Evolutionary conservation across 1,140 invertebrate genomes (phyloP).

Genomic region (Drosophila erecta): DNA sequence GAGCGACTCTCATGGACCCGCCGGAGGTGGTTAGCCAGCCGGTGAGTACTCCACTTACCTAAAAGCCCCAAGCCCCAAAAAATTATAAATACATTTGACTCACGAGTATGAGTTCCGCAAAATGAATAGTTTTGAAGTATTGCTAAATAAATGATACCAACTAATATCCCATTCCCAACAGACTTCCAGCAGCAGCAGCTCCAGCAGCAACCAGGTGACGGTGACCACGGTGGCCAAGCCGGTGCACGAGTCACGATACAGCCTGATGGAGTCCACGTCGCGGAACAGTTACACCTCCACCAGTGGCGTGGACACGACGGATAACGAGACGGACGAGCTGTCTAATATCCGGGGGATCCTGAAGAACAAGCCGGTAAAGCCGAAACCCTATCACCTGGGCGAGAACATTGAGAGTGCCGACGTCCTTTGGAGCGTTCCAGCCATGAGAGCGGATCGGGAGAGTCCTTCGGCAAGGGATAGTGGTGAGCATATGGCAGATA

Average conservation of each 20-base stretch:
- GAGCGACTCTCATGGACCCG: slow-evolving; percentile 71
- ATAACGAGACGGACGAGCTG: slow-evolving; percentile 85
- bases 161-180: neutral
- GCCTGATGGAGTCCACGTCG: slow-evolving; percentile 59
- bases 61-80: no score
- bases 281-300: slow-evolving; percentile 74
- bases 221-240: slow-evolving; percentile 58
- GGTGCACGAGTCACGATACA: slow-evolving; percentile 49
- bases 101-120: no score
- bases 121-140: no score
- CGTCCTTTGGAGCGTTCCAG: slow-evolving; percentile 85
- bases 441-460: slow-evolving; percentile 53
- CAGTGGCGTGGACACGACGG: slow-evolving; percentile 84
- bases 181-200: neutral
- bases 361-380: slow-evolving; percentile 89
- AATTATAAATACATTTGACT: no score
- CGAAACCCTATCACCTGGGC: slow-evolving; percentile 89
- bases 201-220: slow-evolving; percentile 56
- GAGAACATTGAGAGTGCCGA: slow-evolving; percentile 86
- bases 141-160: no score
- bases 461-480: slow-evolving; percentile 47
- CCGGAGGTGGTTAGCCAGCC: slow-evolving; percentile 61
- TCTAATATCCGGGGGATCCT: slow-evolving; percentile 88
- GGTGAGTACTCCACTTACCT: slow-evolving; percentile 1
- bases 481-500: slow-evolving; percentile 29